Evolutionary conservation across 2,888 invertebrate genomes (phyloP).

Genomic region (Corythucha ciliata): DNA sequence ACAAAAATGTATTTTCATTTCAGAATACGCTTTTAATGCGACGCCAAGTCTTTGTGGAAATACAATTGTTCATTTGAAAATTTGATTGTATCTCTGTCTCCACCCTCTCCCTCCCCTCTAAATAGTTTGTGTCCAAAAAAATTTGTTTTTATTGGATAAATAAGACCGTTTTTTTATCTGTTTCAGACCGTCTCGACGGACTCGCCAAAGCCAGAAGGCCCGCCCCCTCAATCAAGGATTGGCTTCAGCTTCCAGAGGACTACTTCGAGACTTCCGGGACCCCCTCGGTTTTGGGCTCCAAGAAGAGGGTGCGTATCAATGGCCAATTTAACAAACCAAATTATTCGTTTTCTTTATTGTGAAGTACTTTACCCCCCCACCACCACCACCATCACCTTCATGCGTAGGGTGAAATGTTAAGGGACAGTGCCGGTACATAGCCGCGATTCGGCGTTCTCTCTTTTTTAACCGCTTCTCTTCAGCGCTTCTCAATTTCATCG

Average conservation of each 20-base stretch:
- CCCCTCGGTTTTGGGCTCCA: slow-evolving; percentile 47
- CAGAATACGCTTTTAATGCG: slow-evolving; percentile 5
- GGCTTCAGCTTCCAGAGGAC: slow-evolving; percentile 74
- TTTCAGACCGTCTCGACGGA: slow-evolving; percentile 87
- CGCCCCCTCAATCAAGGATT: slow-evolving; percentile 78
- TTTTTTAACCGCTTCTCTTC: no score
- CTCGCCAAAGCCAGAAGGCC: slow-evolving; percentile 62
- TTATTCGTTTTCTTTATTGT: no score
- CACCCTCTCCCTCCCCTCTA: background rate
- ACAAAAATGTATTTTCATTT: slow-evolving; percentile 1
- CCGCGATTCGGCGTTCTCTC: no score
- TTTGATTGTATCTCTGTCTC: background rate
- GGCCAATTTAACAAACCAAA: no score
- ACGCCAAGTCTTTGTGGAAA: background rate
- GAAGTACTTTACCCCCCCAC: no score
- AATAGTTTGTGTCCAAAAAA: background rate
- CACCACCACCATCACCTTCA: no score
- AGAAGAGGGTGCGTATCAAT: slow-evolving; percentile 70
- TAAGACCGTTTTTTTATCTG: slow-evolving; percentile 39
- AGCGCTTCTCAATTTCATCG: no score
- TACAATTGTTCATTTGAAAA: background rate
- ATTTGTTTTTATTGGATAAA: background rate
- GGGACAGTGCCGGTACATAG: no score
- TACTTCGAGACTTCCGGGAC: slow-evolving; percentile 49
- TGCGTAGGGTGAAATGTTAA: no score